phyloP scores from a whole-genome alignment of 2,113 vertebrate species.

The Rhombomys opimus region DNA sequence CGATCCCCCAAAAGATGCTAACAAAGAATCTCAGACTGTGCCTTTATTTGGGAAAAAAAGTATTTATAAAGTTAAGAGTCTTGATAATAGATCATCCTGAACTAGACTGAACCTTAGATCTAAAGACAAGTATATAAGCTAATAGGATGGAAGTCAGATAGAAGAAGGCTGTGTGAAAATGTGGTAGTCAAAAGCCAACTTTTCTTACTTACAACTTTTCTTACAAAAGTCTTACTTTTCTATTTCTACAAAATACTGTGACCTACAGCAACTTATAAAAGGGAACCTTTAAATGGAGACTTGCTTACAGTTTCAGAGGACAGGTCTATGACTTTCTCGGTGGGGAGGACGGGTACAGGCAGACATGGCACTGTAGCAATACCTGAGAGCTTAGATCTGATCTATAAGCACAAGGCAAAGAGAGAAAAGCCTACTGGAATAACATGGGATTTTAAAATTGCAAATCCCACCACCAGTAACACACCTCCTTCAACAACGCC shows the following conservation, averaged over 20 bases:
- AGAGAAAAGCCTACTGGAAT: background rate
- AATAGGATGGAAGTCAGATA: background rate
- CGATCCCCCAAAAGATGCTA: background rate
- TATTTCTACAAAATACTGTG: background rate
- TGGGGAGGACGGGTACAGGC: background rate
- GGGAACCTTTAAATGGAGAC: background rate
- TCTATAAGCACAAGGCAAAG: background rate
- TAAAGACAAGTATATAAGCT: background rate
- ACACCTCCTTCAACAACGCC: background rate
- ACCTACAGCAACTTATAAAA: background rate
- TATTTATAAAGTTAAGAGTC: background rate
- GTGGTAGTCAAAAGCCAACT: background rate
- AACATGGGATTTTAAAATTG: background rate
- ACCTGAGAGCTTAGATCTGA: background rate
- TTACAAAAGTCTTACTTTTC: background rate
- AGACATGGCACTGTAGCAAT: background rate
- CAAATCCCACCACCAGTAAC: background rate
- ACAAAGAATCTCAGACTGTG: background rate
- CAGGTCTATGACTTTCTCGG: background rate
- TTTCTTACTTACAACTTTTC: too few species aligned
- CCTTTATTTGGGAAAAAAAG: background rate
- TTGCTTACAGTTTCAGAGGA: background rate
- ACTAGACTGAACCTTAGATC: background rate
- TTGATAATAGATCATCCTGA: background rate
- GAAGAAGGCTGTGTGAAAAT: background rate